Base-by-base conservation (phyloP, 2,797 vertebrate genomes). In the Amblyraja radiata region DNA sequence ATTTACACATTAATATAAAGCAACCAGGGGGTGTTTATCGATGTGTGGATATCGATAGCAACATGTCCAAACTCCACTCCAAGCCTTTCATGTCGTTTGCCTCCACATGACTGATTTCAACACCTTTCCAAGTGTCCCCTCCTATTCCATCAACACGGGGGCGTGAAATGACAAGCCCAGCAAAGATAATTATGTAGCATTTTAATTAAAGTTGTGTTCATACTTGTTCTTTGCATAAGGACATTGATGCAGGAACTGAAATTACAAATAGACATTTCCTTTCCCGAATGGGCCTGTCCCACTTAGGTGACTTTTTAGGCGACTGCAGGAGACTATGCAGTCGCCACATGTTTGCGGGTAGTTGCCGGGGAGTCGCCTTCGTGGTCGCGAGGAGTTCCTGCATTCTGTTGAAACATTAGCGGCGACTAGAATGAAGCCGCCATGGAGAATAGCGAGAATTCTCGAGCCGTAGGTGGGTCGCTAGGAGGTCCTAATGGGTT, bases 121-220 rank as follows among this genome's bases (percentile, higher is more conserved):
- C 84, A 88, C 63, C 7, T 88, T 36, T 88, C 36, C 84, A 36
- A 68, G 21, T 2, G n/a, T 8, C 1, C 68, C 61, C 6, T 88
- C 25, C 83, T 63, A 65, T 86, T 61, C 63, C 61, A 81, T 54
- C 21, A 65, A 14, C 16, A 14, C 18, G 21, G 63, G 68, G 36
- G n/a, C 6, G 8, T 11, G 84, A 88, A 68, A 36, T 68, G 18
- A 88, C 61, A 32, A 68, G n/a, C 84, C 84, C 32, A 76, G 46
- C 58, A 76, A 92, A 92, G 16, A 76, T 74, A 54, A 46, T 74
- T n/a, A 14, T 92, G 39, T 46, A 76, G 46, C 46, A 76, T 58
- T 54, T 92, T 76, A 92, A 92, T 76, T 73, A 90, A 39, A 74
- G 65, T 16, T 92, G 28, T 54, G 68, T 92, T 46, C 23, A 16